These are phyloP conservation scores for Zaprionus davidi DNA, from an alignment of 1,140 invertebrate genomes.

Conservation along the genomic window DNA sequence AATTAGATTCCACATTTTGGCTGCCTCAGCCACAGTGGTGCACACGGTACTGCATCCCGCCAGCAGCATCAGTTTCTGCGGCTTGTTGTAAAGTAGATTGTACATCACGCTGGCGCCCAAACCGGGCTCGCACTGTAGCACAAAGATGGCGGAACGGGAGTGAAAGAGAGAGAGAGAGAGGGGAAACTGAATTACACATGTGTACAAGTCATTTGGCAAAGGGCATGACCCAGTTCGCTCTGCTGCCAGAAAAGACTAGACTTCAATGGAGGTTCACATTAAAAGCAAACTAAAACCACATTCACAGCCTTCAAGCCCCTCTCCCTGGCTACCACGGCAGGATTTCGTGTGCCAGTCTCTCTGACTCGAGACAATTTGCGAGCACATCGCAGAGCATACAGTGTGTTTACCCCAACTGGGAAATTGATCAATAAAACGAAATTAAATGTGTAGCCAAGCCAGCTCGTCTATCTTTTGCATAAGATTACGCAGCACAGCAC, in stretches of 20 bases:
- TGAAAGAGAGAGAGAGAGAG: neutral
- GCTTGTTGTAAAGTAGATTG: constrained; percentile 98
- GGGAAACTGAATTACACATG: constrained; percentile 53
- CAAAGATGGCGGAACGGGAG: neutral
- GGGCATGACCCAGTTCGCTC: constrained; percentile 46
- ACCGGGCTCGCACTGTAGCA: constrained; percentile 96
- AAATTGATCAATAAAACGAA: constrained; percentile 8
- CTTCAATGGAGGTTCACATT: constrained; percentile 33
- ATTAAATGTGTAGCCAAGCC: constrained; percentile 1
- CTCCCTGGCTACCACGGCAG: neutral
- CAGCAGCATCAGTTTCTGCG: constrained; percentile 97
- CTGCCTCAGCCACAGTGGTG: constrained; percentile 99
- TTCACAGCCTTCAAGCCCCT: neutral
- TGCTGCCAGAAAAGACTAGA: constrained; percentile 31
- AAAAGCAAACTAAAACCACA: constrained; percentile 27
- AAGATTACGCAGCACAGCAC: neutral
- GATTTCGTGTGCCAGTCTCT: neutral
- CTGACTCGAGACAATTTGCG: constrained; percentile 2
- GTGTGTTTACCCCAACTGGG: neutral
- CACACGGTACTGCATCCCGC: constrained; percentile 99
- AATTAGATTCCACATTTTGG: constrained; percentile 99
- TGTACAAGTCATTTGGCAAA: constrained; percentile 39
- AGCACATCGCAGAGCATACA: neutral
- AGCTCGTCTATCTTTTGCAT: neutral
- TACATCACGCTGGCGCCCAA: constrained; percentile 99